Base-by-base conservation (phyloP, 2,797 vertebrate genomes). In the Nannoperca obscura region DNA sequence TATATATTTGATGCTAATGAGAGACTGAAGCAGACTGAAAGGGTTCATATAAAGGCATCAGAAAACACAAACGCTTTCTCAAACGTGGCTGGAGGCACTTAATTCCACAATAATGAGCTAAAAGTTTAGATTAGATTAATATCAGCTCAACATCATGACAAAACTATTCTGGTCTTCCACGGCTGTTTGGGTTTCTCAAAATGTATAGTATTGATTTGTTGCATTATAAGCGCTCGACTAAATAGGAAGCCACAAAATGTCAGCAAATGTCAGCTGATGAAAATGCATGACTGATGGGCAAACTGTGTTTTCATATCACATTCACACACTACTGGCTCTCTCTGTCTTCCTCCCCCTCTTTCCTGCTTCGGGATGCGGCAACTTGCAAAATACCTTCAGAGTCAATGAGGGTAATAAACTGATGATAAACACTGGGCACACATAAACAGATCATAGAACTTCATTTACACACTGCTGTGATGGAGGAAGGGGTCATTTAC, bases 201-300 rank as follows among this genome's bases (percentile, higher is more conserved):
- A 80, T 85, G 84, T 76, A 80, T 76, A 67, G 46, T 65, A 85
- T 80, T 76, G 83, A 87, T 74, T 82, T 78, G 60, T 63, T 75
- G 65, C 64, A 80, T 71, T 66, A 74, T 61, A 42, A 80, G 57
- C 14, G 12, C 50, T 30, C 40, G 54, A 71, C 77, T 84, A 69
- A 89, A 88, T 62, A 52, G 49, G 78, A 81, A 80, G 73, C 61
- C 61, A 67, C 69, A 77, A 90, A 91, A 91, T 91, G 91, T 88
- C 90, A 92, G 80, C 65, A 91, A 93, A 91, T 92, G 92, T 89
- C 90, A 91, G 78, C 86, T 87, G 84, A 88, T 91, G 81, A 90
- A 93, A 92, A 91, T 89, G 82, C 81, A 83, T 83, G 83, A 92
- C 54, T 90, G 90, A 90, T 83, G 76, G 52, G 54, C 11, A 9